Evolutionary conservation across 2,113 vertebrate species (phyloP).

Genomic region (Clarias gariepinus): DNA sequence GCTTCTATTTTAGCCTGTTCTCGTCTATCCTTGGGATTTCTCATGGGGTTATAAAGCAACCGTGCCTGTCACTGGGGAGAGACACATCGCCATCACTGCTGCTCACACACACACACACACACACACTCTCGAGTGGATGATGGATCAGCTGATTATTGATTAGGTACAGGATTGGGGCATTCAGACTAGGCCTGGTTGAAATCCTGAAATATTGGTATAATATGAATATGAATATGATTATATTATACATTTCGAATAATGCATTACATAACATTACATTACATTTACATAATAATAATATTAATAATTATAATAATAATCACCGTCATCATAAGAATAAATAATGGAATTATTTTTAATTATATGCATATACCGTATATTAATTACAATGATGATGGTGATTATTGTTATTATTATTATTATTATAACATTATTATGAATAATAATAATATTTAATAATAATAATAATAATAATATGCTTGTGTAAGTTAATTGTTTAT

Average conservation of each 20-base stretch:
- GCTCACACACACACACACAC: neutral
- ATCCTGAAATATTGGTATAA: neutral
- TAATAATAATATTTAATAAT: conserved; percentile 13
- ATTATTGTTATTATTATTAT: conserved; percentile 7
- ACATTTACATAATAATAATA: neutral
- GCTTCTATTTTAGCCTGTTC: conserved; percentile 40
- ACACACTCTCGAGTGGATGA: neutral
- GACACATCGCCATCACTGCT: conserved; percentile 12
- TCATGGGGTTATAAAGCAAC: conserved; percentile 26
- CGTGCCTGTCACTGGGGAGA: conserved; percentile 11
- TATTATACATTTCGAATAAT: no score
- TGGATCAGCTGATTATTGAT: conserved; percentile 41
- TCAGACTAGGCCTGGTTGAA: neutral
- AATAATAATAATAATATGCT: neutral
- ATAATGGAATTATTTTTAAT: neutral
- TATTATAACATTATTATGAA: neutral
- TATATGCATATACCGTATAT: conserved; percentile 2
- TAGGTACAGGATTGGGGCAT: conserved; percentile 27
- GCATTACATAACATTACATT: neutral
- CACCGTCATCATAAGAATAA: no score
- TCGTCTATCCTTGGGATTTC: conserved; percentile 30
- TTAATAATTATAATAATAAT: no score
- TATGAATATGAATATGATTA: neutral
- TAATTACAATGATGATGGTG: neutral
- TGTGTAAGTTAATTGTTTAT: conserved; percentile 1